Evolutionary conservation across 2,113 vertebrate genomes (phyloP), one percentile per base, ranked within the genome.

Genomic region (Tragulus kanchil): DNA sequence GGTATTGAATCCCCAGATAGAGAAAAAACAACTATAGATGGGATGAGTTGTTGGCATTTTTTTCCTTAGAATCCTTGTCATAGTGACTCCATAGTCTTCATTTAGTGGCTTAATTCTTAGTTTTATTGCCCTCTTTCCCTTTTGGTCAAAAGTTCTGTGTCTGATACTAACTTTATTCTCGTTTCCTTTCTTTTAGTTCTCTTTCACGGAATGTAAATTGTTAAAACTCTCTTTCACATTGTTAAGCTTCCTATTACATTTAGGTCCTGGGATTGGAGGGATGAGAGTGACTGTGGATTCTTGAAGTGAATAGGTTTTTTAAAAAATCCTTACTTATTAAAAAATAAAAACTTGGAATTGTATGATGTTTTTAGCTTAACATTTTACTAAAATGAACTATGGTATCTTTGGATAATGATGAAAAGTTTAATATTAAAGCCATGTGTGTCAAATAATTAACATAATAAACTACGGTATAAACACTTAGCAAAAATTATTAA

Each of bases 141-240:
- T 59, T 58, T 50, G 21, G 42, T 86, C 61, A 92, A 78, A n/a
- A 93, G 13, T 89, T 94, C 26, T 92, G 8, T 52, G 21, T 84
- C 26, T 89, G 50, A 77, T 92, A 86, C 16, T 84, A 89, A 67
- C 25, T 86, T 84, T 81, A 11, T 91, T 12, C 82, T n/a, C 9
- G 56, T 88, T 92, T 94, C 71, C 42, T 85, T 90, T 92, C 48
- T 56, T 78, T 93, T 95, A 83, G 56, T 71, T 94, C 45, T 89
- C 69, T 65, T 90, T 95, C n/a, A 77, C 21, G 93, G 59, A 89
- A 95, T 86, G 45, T 75, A 67, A 79, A 59, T 36, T 36, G 36
- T 36, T 36, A 36, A 36, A 36, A 36, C 2, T 36, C 36, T 36
- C 36, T 36, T 36, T 36, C 69, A 19, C 71, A 21, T 90, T 93